phyloP scores from a whole-genome alignment of 2,113 vertebrate species.

The Scophthalmus maximus region DNA sequence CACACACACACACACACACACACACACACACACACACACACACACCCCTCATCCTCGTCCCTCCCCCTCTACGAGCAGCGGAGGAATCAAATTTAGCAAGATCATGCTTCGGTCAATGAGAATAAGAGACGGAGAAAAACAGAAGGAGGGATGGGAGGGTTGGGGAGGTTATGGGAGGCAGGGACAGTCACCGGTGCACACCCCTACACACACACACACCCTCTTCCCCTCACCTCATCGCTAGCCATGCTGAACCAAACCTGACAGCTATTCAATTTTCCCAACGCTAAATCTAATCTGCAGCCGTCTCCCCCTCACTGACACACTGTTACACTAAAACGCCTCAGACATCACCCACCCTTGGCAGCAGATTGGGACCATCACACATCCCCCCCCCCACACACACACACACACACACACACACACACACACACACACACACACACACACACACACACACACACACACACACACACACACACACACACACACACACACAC shows the following conservation, averaged over 20 bases:
- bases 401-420: background rate
- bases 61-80: background rate
- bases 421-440: background rate
- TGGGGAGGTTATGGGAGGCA: slow-evolving; percentile 30
- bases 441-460: background rate
- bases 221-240: slow-evolving; percentile 62
- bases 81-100: slow-evolving; percentile 53
- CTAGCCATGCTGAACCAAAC: slow-evolving; percentile 69
- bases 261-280: slow-evolving; percentile 81
- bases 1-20: slow-evolving; percentile 10
- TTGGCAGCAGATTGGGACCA: slow-evolving; percentile 64
- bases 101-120: slow-evolving; percentile 57
- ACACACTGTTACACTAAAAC: slow-evolving; percentile 68
- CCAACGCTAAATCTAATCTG: slow-evolving; percentile 80
- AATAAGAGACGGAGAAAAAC: slow-evolving; percentile 16
- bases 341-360: slow-evolving; percentile 60
- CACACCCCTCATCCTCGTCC: no score
- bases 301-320: slow-evolving; percentile 64
- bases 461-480: background rate
- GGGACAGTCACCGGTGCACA: slow-evolving; percentile 58
- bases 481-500: background rate
- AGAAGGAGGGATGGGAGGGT: slow-evolving; percentile 29
- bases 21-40: slow-evolving; percentile 2
- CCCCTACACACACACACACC: slow-evolving; percentile 4
- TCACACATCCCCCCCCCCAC: slow-evolving; percentile 17